These are phyloP conservation scores for Hirtodrosophila duncani DNA, from an alignment of 2,888 invertebrate genomes.

Conservation along the genomic window DNA sequence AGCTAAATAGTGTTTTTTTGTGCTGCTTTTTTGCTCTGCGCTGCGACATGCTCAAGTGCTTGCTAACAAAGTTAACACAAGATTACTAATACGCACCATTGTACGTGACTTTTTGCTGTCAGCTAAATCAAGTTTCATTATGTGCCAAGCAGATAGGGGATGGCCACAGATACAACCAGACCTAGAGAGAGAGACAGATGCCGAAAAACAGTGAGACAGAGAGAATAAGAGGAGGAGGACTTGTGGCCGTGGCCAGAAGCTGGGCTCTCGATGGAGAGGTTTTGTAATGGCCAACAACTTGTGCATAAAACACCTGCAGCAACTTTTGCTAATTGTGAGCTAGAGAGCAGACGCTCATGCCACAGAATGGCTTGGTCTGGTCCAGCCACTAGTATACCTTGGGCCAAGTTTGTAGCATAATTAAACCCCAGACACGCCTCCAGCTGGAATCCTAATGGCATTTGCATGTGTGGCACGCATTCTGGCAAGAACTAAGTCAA, in stretches of 20 bases:
- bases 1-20: too few relatives aligned
- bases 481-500: constrained; percentile 21
- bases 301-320: constrained; percentile 52
- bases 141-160: constrained; percentile 34
- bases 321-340: constrained; percentile 49
- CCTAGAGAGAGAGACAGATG: not conserved
- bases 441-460: constrained; percentile 38
- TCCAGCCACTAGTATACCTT: constrained; percentile 4
- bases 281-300: constrained; percentile 23
- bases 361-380: constrained; percentile 18
- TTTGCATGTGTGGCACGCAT: constrained; percentile 65
- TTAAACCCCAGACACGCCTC: constrained; percentile 55
- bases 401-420: constrained; percentile 60
- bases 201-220: not conserved
- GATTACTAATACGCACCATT: constrained; percentile 66
- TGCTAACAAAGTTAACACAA: constrained; percentile 60
- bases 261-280: not conserved
- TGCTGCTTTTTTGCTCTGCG: constrained; percentile 9
- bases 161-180: not conserved
- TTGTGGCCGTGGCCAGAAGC: too few relatives aligned
- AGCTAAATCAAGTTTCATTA: constrained; percentile 69
- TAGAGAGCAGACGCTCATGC: constrained; percentile 34
- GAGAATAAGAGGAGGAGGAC: not conserved
- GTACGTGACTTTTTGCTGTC: constrained; percentile 69
- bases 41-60: constrained; percentile 53